phyloP scores from a whole-genome alignment of 1,140 invertebrate genomes.

The Drosophila ironensis region DNA sequence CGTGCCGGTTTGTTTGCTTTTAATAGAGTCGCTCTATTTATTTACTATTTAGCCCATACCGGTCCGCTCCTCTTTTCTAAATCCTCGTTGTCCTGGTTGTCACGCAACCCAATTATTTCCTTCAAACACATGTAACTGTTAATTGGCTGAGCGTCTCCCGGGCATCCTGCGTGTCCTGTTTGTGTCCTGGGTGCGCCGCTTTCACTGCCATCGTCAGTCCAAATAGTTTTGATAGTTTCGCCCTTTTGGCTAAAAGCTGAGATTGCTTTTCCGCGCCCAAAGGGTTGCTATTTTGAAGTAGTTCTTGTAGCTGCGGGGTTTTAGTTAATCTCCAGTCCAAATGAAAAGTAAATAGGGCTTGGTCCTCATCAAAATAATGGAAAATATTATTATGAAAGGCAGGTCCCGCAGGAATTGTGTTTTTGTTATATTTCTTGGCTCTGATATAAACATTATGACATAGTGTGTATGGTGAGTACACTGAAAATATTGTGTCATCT shows the following conservation, averaged over 20 bases:
- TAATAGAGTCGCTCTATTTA: slow-evolving; percentile 59
- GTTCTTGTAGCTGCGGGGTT: background rate
- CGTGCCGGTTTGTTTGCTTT: slow-evolving; percentile 54
- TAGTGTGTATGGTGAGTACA: too few relatives aligned
- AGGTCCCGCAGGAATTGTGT: too few relatives aligned
- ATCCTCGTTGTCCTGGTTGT: slow-evolving; percentile 35
- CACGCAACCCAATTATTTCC: slow-evolving; percentile 78
- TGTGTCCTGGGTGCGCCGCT: slow-evolving; percentile 49
- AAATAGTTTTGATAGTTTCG: slow-evolving; percentile 38
- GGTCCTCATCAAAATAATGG: slow-evolving; percentile 12
- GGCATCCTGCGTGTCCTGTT: slow-evolving; percentile 39
- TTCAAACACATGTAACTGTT: slow-evolving; percentile 77
- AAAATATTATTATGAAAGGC: slow-evolving; percentile 9
- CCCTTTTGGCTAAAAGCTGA: slow-evolving; percentile 33
- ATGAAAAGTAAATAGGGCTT: slow-evolving; percentile 33
- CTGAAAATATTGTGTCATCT: too few relatives aligned
- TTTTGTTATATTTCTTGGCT: too few relatives aligned
- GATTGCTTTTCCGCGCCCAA: slow-evolving; percentile 57
- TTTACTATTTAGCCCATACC: slow-evolving; percentile 60
- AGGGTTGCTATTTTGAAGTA: slow-evolving; percentile 38
- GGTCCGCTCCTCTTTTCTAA: background rate
- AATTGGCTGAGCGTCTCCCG: slow-evolving; percentile 73
- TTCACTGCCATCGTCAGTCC: slow-evolving; percentile 8
- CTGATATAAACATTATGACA: too few relatives aligned
- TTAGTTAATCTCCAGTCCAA: slow-evolving; percentile 10